Conservation (phyloP, 1,140 invertebrate species). For the Drosophila ironensis region DNA sequence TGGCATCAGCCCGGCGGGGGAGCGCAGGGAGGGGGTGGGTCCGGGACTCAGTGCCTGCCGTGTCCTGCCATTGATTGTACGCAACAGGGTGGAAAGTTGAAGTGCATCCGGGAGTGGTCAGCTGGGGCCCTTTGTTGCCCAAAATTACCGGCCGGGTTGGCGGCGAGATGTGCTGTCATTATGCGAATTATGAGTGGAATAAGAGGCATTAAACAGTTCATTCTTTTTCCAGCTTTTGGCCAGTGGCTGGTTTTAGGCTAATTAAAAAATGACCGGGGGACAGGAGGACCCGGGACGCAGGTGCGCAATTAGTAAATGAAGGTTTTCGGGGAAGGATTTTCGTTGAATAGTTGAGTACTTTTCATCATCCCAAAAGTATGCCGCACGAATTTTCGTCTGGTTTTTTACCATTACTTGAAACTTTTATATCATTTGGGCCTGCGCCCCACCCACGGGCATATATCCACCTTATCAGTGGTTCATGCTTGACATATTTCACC, state of each 20-base stretch:
- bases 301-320: slow-evolving; percentile 65
- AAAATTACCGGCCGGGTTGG: slow-evolving; percentile 46
- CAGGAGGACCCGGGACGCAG: slow-evolving; percentile 7
- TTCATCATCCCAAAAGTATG: slow-evolving; percentile 17
- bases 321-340: not conserved
- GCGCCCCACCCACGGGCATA: too few species aligned
- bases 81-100: slow-evolving; percentile 81
- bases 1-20: not conserved
- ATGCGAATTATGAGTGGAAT: slow-evolving; percentile 79
- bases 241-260: slow-evolving; percentile 73
- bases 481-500: slow-evolving; percentile 73
- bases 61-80: slow-evolving; percentile 56
- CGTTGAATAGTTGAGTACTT: slow-evolving; percentile 1
- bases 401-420: not conserved
- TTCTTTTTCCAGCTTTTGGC: slow-evolving; percentile 30
- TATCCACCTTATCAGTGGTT: slow-evolving; percentile 59
- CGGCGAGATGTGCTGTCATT: slow-evolving; percentile 63
- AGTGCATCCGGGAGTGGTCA: slow-evolving; percentile 78
- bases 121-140: slow-evolving; percentile 54
- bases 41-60: not conserved
- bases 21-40: not conserved
- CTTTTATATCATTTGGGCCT: not conserved
- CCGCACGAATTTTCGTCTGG: slow-evolving; percentile 9
- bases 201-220: slow-evolving; percentile 79
- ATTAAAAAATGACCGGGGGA: slow-evolving; percentile 59